Evolutionary conservation across 37 sponge, comb jelly and placozoan species (phyloP).

Genomic region (Petrosia ficiformis): DNA sequence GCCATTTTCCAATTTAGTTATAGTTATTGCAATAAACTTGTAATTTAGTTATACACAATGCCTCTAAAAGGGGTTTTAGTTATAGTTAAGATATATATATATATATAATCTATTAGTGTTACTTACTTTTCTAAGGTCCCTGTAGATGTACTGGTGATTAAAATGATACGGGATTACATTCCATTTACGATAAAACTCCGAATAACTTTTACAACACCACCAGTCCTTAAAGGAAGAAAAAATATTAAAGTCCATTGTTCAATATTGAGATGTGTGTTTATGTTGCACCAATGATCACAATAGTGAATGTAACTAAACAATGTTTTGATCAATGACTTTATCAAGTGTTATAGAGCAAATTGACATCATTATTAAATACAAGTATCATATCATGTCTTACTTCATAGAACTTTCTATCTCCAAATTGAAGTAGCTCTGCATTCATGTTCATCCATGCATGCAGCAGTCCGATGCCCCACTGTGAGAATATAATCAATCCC

Average conservation of each 20-base stretch:
- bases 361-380: background rate
- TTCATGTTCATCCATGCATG: constrained; percentile 70
- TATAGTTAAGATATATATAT: background rate
- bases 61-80: background rate
- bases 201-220: constrained; percentile 45
- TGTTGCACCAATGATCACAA: background rate
- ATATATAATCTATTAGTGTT: too few relatives aligned
- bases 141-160: constrained; percentile 65
- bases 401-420: constrained; percentile 71
- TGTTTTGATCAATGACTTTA: too few relatives aligned
- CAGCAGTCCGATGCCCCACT: constrained; percentile 17
- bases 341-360: background rate
- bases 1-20: too few relatives aligned
- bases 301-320: background rate
- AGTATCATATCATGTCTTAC: constrained; percentile 22
- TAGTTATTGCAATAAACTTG: background rate
- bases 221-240: constrained; percentile 51
- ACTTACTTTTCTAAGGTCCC: constrained; percentile 17
- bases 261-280: background rate
- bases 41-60: background rate
- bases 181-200: constrained; percentile 75
- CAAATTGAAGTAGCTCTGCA: constrained; percentile 72
- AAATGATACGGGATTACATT: constrained; percentile 72
- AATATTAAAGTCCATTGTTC: background rate
- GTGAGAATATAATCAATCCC: constrained; percentile 16